Evolutionary conservation across 2,888 invertebrate genomes (phyloP), one percentile per base, ranked within the genome.

Genomic region (Actias luna): DNA sequence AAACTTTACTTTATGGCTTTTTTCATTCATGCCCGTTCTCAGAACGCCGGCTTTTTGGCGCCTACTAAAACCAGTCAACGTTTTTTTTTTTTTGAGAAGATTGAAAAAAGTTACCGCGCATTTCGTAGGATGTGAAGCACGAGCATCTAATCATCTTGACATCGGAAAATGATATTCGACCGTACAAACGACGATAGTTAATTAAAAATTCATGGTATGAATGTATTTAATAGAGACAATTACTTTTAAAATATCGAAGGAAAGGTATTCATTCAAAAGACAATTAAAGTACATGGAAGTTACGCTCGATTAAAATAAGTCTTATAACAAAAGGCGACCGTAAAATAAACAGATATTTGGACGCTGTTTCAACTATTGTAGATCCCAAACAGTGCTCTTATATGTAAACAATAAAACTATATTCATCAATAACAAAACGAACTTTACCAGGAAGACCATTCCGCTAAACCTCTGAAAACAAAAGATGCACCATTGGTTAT

Each of bases 11-110:
- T 87, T 87, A 84, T 80, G 81, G 78, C 76, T 84, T 89, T 89
- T 89, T 89, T 88, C 85, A 85, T 89, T 86, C 82, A 88, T 83
- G 82, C 82, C 69, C 71, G 75, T 91, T 91, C 91, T 80, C 72
- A 87, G 91, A 91, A 91, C 83, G 85, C 83, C 89, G 85, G 86
- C 84, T 80, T 86, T 89, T 89, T 87, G 91, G 90, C 91, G 91
- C 91, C 89, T 85, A 80, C 76, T 75, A 80, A 80, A 82, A 79
- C 78, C 75, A 67, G 73, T 68, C 68, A 65, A 69, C 73, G 76
- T 83, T 82, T 80, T 78, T 74, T 72, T 76, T 62, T 62, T 60
- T 50, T 62, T 58, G n/a, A 66, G 60, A 64, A 70, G 69, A 75
- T 76, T 70, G 80, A 52, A 52, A 52, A 52, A 52, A 52, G 0